Percentiles rank a stretch among this genome's conserved stretches.
phyloP scores from a whole-genome alignment of 1,140 invertebrate genomes.

The Zaprionus nigranus region DNA sequence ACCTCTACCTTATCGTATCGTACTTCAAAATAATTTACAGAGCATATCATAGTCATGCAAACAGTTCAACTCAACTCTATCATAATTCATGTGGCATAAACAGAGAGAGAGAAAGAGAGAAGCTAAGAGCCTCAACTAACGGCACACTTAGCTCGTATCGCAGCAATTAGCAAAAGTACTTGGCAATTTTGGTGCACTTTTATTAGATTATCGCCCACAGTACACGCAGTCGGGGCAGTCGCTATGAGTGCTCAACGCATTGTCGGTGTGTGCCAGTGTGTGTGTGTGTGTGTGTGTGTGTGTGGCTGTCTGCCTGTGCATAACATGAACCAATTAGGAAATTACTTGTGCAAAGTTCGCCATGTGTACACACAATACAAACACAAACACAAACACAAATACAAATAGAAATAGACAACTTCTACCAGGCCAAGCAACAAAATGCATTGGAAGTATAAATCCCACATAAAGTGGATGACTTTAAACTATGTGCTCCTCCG shows the following conservation, averaged over 20 bases:
- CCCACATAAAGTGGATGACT: conserved; percentile 26
- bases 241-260: conserved; percentile 43
- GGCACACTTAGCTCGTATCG: conserved; percentile 50
- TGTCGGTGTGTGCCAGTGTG: not conserved
- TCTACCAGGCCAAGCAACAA: not conserved
- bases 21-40: too few species aligned
- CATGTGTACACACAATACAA: conserved; percentile 37
- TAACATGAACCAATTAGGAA: conserved; percentile 72
- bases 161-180: conserved; percentile 67
- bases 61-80: too few species aligned
- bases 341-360: conserved; percentile 67
- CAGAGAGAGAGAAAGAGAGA: not conserved
- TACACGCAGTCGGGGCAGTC: conserved; percentile 29
- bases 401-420: conserved; percentile 41
- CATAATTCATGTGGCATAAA: conserved; percentile 2
- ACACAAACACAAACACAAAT: conserved; percentile 20
- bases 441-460: conserved; percentile 20
- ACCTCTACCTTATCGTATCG: too few species aligned
- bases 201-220: conserved; percentile 46
- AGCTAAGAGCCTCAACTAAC: conserved; percentile 31
- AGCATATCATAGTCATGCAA: too few species aligned
- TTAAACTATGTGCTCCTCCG: conserved; percentile 1
- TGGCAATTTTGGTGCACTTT: conserved; percentile 62
- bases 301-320: conserved; percentile 29
- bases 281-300: conserved; percentile 26